These are phyloP conservation scores for Flexamia atlantica DNA, from an alignment of 2,888 invertebrate species.

Conservation along the genomic window DNA sequence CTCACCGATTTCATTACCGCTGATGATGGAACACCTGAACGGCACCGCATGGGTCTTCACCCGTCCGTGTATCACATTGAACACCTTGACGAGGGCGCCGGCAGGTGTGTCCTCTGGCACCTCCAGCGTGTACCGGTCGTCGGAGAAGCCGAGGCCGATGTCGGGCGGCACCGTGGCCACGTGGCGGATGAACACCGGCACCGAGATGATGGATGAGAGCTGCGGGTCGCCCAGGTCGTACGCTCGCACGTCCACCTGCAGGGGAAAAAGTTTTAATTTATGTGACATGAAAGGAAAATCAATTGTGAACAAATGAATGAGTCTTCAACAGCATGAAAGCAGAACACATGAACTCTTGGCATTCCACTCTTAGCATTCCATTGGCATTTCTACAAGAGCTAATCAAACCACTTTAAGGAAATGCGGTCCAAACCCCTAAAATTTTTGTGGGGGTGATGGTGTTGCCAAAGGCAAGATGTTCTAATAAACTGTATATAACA, in stretches of 20 bases:
- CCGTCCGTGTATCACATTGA: slow-evolving; percentile 86
- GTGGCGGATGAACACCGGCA: slow-evolving; percentile 91
- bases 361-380: no score
- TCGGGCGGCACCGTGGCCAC: slow-evolving; percentile 85
- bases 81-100: slow-evolving; percentile 82
- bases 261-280: slow-evolving; percentile 61
- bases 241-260: slow-evolving; percentile 88
- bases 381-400: no score
- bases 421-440: no score
- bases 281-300: background rate
- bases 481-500: no score
- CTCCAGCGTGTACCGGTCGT: slow-evolving; percentile 90
- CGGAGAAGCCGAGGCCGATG: slow-evolving; percentile 91
- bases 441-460: no score
- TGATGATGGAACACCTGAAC: slow-evolving; percentile 87
- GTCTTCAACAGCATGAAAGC: no score
- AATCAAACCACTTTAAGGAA: no score
- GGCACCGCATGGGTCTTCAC: slow-evolving; percentile 84
- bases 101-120: slow-evolving; percentile 86
- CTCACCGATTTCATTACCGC: slow-evolving; percentile 86
- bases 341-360: no score
- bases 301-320: no score
- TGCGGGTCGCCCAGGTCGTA: slow-evolving; percentile 93
- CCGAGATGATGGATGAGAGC: slow-evolving; percentile 87
- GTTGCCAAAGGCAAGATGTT: no score